Conservation (phyloP, 2,113 vertebrate genomes). For the Podocnemis expansa region DNA sequence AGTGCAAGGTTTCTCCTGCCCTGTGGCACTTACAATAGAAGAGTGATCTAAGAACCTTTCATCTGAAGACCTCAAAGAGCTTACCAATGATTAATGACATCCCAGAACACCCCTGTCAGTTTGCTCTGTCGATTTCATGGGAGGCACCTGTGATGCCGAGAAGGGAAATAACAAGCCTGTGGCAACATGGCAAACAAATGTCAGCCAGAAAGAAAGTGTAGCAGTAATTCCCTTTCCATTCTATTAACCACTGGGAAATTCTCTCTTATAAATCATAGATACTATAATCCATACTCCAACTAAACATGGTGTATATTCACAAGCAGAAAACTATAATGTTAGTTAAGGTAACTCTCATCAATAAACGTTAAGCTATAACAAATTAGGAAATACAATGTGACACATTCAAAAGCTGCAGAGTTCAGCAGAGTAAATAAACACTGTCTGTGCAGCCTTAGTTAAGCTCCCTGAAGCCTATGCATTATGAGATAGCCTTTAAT, state of each 20-base stretch:
- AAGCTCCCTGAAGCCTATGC: background rate
- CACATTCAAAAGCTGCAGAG: background rate
- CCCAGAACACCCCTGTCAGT: background rate
- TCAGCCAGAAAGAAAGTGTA: background rate
- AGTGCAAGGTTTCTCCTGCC: background rate
- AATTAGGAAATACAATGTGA: background rate
- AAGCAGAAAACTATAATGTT: background rate
- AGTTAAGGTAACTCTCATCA: background rate
- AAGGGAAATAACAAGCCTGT: background rate
- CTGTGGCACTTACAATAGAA: background rate
- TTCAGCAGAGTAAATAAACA: background rate
- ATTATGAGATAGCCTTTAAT: rapidly evolving
- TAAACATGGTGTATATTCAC: background rate
- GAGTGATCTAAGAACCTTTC: background rate
- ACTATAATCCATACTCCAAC: background rate
- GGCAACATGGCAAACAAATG: background rate
- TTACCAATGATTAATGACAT: background rate
- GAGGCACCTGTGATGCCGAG: too few relatives aligned
- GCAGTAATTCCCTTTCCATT: background rate
- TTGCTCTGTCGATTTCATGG: too few relatives aligned
- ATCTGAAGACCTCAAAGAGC: background rate
- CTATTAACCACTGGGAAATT: background rate
- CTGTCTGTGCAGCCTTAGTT: background rate
- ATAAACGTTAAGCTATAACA: background rate
- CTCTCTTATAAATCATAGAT: background rate